These are phyloP conservation scores for Empidonax traillii DNA, from an alignment of 2,113 vertebrate genomes.

Conservation along the genomic window DNA sequence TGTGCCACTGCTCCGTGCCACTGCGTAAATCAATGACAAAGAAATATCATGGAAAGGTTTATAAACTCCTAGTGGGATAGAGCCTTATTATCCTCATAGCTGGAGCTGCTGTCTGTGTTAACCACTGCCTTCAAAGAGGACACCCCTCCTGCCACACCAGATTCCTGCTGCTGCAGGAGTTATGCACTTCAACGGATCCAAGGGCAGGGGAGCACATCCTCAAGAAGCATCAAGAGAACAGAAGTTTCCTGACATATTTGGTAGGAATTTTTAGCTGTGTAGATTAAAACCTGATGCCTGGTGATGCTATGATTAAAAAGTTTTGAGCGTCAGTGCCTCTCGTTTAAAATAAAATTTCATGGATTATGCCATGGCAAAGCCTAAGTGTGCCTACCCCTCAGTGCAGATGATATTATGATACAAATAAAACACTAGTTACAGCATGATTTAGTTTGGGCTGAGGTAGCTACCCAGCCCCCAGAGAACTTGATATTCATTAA, in stretches of 20 bases:
- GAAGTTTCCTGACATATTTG: not conserved
- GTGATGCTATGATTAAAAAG: not conserved
- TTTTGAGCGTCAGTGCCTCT: not conserved
- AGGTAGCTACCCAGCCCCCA: not conserved
- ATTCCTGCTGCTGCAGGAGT: not conserved
- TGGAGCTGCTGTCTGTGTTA: not conserved
- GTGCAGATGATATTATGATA: not conserved
- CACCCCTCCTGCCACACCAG: not conserved
- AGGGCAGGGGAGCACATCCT: not conserved
- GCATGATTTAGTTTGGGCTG: not conserved
- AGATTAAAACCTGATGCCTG: not conserved
- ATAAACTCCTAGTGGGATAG: not conserved
- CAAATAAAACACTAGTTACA: not conserved
- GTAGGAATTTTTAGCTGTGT: not conserved
- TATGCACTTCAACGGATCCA: rapidly evolving
- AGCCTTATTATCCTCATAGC: not conserved
- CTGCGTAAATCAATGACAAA: not conserved
- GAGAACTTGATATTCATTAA: not conserved
- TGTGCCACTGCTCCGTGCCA: not conserved
- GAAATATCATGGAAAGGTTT: not conserved
- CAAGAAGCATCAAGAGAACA: not conserved
- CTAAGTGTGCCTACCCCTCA: not conserved
- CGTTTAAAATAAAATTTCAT: not conserved
- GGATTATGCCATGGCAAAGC: not conserved
- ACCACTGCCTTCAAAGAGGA: not conserved